Evolutionary conservation across 1,140 invertebrate genomes (phyloP), one percentile per base, ranked within the genome.

Genomic region (Monomorium pharaonis): DNA sequence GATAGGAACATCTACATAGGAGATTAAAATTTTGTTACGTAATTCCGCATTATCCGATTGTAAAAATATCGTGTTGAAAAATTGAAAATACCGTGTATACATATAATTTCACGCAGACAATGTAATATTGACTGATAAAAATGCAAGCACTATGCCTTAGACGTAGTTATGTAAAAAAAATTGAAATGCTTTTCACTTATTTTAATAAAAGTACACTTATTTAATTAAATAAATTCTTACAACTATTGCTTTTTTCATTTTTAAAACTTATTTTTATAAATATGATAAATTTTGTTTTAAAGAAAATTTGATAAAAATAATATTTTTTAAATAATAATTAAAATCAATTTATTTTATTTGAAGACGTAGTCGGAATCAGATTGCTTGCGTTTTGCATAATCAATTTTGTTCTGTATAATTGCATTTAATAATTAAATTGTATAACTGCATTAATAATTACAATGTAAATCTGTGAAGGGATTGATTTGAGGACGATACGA

Each of bases 291-390:
- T 58, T 58, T 18, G 2, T 18, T 7, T 6, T 3, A 16, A 24
- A 24, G 2, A 47, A 10, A 74, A 76, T 77, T 30, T 47, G 27
- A 12, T 14, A 12, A 9, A 37, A 58, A 30, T n/a, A 60, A 51
- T 18, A 47, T 12, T 42, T 42, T 62, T 76, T 4, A 6, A 47
- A 58, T 24, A 56, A 56, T 4, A 1, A n/a, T 62, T 33, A n/a
- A 77, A n/a, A 5, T 63, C 54, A 51, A 67, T 80, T 6, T 18
- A 63, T 63, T 78, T 62, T 63, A 33, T 33, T 33, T 16, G 33
- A 30, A n/a, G n/a, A 77, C 21, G 16, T 21, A 0, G n/a, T n/a
- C 7, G 21, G 44, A 63, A 12, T 42, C 2, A 27, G 3, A n/a
- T 49, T 9, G 47, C 12, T 67, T 51, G n/a, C n/a, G 7, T 33